phyloP scores from a whole-genome alignment of 2,113 vertebrate genomes.

The Bagarius yarrelli region DNA sequence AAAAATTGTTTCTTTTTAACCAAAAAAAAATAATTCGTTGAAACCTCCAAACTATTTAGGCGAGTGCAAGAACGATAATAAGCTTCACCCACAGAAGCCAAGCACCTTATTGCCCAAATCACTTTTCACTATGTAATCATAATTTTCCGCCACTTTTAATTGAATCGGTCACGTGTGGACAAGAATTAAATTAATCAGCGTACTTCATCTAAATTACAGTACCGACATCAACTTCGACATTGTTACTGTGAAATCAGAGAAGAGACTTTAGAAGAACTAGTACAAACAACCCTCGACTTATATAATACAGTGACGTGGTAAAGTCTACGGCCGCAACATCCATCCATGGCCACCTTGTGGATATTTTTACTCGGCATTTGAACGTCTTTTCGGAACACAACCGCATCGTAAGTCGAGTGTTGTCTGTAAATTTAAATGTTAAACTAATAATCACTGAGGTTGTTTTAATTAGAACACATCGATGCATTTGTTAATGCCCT shows the following conservation, averaged over 20 bases:
- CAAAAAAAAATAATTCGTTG: neutral
- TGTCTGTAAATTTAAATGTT: neutral
- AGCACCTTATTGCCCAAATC: neutral
- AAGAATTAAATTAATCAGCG: neutral
- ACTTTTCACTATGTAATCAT: neutral
- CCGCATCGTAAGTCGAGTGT: too few species aligned
- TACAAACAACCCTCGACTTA: too few species aligned
- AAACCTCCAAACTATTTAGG: neutral
- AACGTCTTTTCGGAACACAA: too few species aligned
- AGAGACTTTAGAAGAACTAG: neutral
- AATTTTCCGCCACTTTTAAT: neutral
- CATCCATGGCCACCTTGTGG: too few species aligned
- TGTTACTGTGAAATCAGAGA: neutral
- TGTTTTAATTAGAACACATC: neutral
- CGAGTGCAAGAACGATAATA: neutral
- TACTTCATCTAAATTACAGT: slow-evolving; percentile 19
- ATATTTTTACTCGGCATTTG: too few species aligned
- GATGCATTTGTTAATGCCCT: neutral
- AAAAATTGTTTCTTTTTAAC: neutral
- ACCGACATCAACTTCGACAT: slow-evolving; percentile 16
- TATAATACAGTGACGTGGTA: too few species aligned
- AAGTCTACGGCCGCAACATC: too few species aligned
- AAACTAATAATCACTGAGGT: neutral
- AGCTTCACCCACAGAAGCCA: neutral
- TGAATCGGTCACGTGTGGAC: neutral